Base-by-base conservation (phyloP, 2,888 invertebrate genomes). In the Yponomeuta cagnagella region DNA sequence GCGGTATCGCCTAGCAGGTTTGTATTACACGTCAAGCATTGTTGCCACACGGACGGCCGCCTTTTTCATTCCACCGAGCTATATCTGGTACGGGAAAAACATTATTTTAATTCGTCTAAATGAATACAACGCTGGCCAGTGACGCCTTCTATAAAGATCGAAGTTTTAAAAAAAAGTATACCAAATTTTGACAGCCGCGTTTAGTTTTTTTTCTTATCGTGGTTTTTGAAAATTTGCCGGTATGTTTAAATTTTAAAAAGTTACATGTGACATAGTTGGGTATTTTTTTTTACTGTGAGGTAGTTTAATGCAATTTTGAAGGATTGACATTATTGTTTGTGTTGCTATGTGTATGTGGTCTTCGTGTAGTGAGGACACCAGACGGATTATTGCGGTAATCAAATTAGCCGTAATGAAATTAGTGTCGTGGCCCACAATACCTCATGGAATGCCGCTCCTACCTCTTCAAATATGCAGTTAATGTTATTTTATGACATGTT, bases 401-500 rank as follows among this genome's bases (percentile, higher is more conserved):
- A 83, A 89, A 90, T 91, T 91, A 91, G 83, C 73, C 72, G 71
- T 91, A 91, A 91, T 91, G 89, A 78, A 87, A 89, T 91, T 90
- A 89, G 82, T 83, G 80, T 79, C 74, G 78, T 82, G 79, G 78
- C 74, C 76, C 74, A 75, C 72, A 76, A 74, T 75, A 58, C 58
- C 37, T 12, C 68, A 15, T 23, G 48, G 52, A 12, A 33, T 33
- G 37, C 33, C 67, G 43, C 65, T 43, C 43, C 8, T 8, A 43
- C 65, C 65, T 58, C 52, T 58, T 15, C 52, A 58, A 12, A 58
- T 58, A 15, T 15, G 12, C 15, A 58, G 15, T 15, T 58, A 15
- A 58, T 58, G 12, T 15, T 58, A 58, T 58, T 58, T 58, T 15
- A 15, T 15, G 12, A 5, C 52, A 15, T 58, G 43, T 58, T 58